Base-by-base conservation (phyloP, 1,140 invertebrate species). In the Andricus grossulariae region DNA sequence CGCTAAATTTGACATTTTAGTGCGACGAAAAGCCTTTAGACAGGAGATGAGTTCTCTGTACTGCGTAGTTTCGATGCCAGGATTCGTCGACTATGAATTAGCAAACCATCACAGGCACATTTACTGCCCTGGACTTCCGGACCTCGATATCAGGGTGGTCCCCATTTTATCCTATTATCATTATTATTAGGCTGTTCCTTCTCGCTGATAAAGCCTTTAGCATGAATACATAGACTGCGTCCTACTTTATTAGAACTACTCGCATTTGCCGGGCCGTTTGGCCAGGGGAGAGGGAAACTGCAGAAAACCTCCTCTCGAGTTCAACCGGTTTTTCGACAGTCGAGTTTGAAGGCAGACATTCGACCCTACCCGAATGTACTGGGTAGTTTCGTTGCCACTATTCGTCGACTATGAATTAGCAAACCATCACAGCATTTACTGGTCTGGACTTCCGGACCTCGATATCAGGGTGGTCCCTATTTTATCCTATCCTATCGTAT, bases 321-420 rank as follows among this genome's bases (percentile, higher is more conserved):
- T 32, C 25, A 32, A 32, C 25, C 25, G 25, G 4, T 2, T 32
- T 32, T 32, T 32, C 5, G 3, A 32, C 0, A 32, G 25, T 32
- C 25, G 25, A 32, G 25, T 32, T 32, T 32, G 25, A 32, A 32
- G 2, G 25, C 25, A 32, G 25, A 3, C 25, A 32, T 32, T 32
- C 25, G 25, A 32, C 25, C 25, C 25, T 2, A 3, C 5, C 5
- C 25, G 25, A 25, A 32, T 66, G 0, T 45, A 32, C 25, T 32
- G 25, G 25, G 25, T 6, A 25, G 25, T 15, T 32, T 16, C 57
- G 11, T 32, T 66, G 57, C 39, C 57, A 39, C 21, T 10, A 66
- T 66, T 66, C 57, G 57, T 66, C 57, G 25, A 66, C 57, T 66
- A 66, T 66, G 57, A 66, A 66, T 66, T 66, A 66, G 60, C 25